A percentile compares a stretch with the other conserved stretches of the same genome.
Conservation (phyloP, 2,888 invertebrate species). For the Caenorhabditis angaria region DNA sequence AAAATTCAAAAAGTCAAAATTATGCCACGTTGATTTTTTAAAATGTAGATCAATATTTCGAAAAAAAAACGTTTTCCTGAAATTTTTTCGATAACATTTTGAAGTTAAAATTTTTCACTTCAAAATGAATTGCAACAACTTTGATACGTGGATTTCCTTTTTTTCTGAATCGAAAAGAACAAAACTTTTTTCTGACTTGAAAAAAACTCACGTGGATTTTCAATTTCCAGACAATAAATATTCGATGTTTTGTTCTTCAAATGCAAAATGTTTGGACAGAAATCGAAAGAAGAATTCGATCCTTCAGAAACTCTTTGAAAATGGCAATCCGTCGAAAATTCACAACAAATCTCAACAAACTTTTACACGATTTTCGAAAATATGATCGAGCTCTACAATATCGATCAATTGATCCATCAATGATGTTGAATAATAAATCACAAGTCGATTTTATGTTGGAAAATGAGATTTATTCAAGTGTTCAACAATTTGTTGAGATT, state of each 20-base stretch:
- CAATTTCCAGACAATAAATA: conserved; percentile 5
- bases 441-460: conserved; percentile 53
- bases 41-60: too few relatives aligned
- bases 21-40: too few relatives aligned
- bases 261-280: conserved; percentile 31
- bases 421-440: conserved; percentile 63
- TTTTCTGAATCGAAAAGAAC: too few relatives aligned
- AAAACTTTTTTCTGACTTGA: too few relatives aligned
- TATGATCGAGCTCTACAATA: conserved; percentile 58
- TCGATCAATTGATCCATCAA: conserved; percentile 64
- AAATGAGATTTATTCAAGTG: conserved; percentile 52
- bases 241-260: conserved; percentile 34
- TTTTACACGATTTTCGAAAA: conserved; percentile 41
- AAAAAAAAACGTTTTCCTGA: too few relatives aligned
- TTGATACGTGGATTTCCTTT: too few relatives aligned
- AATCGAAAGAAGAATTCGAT: conserved; percentile 32
- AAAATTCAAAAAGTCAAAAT: too few relatives aligned
- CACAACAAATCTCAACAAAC: conserved; percentile 34
- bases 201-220: too few relatives aligned
- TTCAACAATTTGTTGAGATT: conserved; percentile 42
- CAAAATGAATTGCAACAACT: too few relatives aligned
- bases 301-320: conserved; percentile 33
- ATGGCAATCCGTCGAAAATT: conserved; percentile 37
- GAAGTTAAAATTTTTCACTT: too few relatives aligned
- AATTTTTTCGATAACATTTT: too few relatives aligned